Evolutionary conservation across 1,140 invertebrate species (phyloP).

Genomic region (Orchesella cincta): DNA sequence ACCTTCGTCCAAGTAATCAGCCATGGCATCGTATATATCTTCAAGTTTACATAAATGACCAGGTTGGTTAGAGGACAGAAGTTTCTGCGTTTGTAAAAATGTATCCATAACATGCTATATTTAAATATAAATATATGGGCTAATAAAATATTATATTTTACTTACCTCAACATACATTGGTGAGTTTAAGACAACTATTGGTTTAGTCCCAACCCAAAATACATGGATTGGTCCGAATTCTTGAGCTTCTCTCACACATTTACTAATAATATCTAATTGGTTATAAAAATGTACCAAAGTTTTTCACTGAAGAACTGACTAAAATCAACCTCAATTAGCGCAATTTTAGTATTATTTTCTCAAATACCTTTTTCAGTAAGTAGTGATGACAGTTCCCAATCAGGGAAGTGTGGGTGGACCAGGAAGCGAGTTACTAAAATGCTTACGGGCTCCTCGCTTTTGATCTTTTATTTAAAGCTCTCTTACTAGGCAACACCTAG

Average conservation of each 20-base stretch:
- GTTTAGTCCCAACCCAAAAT: background rate
- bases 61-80: background rate
- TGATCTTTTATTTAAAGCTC: no score
- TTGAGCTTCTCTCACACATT: no score
- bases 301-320: no score
- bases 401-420: background rate
- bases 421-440: no score
- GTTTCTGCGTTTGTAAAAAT: background rate
- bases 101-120: background rate
- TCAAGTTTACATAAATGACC: background rate
- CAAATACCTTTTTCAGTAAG: background rate
- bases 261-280: no score
- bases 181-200: background rate
- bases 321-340: no score
- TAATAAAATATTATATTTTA: background rate
- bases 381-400: background rate
- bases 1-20: conserved; percentile 8
- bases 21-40: background rate
- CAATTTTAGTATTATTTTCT: no score
- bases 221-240: no score
- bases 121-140: no score
- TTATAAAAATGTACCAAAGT: no score
- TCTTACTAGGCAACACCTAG: no score
- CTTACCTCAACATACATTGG: background rate
- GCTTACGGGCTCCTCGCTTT: no score